Conservation (phyloP, 2,797 vertebrate genomes). For the Centropyge bicolor region DNA sequence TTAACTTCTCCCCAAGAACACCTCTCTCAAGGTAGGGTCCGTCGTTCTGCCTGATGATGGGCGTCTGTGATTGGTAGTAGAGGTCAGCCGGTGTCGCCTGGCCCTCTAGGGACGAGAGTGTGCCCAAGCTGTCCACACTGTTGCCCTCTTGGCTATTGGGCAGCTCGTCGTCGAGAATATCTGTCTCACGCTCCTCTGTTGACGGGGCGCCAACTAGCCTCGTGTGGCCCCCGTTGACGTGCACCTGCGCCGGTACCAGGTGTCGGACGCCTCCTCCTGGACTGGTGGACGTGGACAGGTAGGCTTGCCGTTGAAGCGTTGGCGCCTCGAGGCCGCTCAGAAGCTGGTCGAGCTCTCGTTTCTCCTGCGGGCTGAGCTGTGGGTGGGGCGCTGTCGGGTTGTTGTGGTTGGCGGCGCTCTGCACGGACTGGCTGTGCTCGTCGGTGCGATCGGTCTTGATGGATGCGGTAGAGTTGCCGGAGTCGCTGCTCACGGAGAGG, state of each 20-base stretch:
- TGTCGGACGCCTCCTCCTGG: constrained; percentile 87
- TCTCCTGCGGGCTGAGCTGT: constrained; percentile 88
- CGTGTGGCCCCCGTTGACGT: constrained; percentile 89
- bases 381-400: constrained; percentile 66
- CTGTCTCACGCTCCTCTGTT: constrained; percentile 91
- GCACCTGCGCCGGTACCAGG: constrained; percentile 94
- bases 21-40: constrained; percentile 78
- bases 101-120: constrained; percentile 93
- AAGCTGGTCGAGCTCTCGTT: constrained; percentile 92
- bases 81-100: constrained; percentile 82
- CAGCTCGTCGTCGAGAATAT: constrained; percentile 94
- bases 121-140: constrained; percentile 95
- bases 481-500: constrained; percentile 96
- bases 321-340: constrained; percentile 89
- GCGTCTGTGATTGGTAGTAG: constrained; percentile 78
- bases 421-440: constrained; percentile 83
- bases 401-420: constrained; percentile 65
- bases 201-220: constrained; percentile 61
- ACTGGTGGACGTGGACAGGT: constrained; percentile 81
- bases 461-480: constrained; percentile 96
- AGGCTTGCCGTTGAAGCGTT: constrained; percentile 81
- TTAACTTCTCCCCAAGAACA: constrained; percentile 66
- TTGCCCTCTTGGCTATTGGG: constrained; percentile 93
- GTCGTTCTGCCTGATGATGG: constrained; percentile 73
- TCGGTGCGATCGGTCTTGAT: constrained; percentile 96